phyloP scores from a whole-genome alignment of 2,888 invertebrate species.

The Tetrapedia diversipes region DNA sequence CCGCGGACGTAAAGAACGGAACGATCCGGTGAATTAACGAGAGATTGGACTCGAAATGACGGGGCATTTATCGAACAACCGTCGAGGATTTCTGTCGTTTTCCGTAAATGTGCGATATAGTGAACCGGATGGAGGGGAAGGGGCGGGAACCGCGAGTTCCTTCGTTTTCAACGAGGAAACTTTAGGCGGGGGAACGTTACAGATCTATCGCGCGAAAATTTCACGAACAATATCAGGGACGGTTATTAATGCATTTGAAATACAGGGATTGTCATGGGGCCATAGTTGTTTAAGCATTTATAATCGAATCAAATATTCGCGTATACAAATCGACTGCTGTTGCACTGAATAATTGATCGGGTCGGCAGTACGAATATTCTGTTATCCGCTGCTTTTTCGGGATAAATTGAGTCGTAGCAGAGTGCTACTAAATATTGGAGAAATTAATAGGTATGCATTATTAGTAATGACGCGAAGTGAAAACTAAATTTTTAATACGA shows the following conservation, averaged over 20 bases:
- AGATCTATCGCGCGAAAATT: not conserved
- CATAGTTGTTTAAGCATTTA: constrained; percentile 8
- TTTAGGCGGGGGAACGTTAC: not conserved
- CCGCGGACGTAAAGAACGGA: not conserved
- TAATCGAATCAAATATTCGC: constrained; percentile 1
- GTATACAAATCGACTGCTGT: not conserved
- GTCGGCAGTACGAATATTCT: not conserved
- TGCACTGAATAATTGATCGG: not conserved
- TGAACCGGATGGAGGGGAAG: too few relatives aligned
- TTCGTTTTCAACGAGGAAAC: not conserved
- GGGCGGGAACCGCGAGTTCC: not conserved
- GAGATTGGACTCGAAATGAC: constrained; percentile 44
- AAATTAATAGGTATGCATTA: not conserved
- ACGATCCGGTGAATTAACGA: constrained; percentile 28
- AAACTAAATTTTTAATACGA: not conserved
- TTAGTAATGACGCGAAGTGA: too few relatives aligned
- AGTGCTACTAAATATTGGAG: not conserved
- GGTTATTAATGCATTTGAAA: not conserved
- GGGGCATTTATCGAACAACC: constrained; percentile 18
- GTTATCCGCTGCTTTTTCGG: not conserved
- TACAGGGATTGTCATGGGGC: not conserved
- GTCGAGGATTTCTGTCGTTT: constrained; percentile 9
- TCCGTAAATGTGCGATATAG: too few relatives aligned
- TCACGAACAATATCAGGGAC: not conserved
- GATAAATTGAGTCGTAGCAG: not conserved